Base-by-base conservation (phyloP, 2,888 invertebrate genomes). In the Coenonympha arcania region DNA sequence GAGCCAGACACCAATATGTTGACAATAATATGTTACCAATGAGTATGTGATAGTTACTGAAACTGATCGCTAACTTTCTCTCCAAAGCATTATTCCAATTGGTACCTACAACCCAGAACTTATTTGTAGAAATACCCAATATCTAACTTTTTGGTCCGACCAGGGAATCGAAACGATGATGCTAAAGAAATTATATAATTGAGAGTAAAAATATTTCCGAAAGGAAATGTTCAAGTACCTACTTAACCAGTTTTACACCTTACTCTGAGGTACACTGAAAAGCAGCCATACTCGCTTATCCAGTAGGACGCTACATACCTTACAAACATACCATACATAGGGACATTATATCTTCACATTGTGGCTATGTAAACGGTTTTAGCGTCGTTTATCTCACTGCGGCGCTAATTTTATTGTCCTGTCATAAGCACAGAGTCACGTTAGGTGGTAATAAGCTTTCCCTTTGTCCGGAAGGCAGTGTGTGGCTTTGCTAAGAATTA, bases 341-440 rank as follows among this genome's bases (percentile, higher is more conserved):
- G n/a, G n/a, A 26, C 9, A 9, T 8, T 6, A 3, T 26, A 26
- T 9, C 6, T 26, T 9, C 34, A 9, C 28, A 8, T 4, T 16
- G 19, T 37, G 13, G 20, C 9, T 28, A n/a, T 28, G 13, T 42
- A 43, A 37, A 19, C 48, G 34, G 28, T 37, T 22, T 49, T 30
- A 48, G 13, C 26, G 37, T 16, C 42, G 16, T 15, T 53, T 24
- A 37, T 50, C 48, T 52, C 52, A 52, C 50, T 48, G 18, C 34
- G 40, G 31, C 40, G 54, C 50, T 57, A 57, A 55, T 55, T 57
- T 55, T 50, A 55, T 52, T 43, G 48, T 50, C 31, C 48, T 39
- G 45, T 52, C 50, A 41, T 54, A 51, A 44, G 39, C 16, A 30
- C 36, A 15, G 9, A 26, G 36, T 9, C 37, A 30, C 8, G 26